Percentiles rank a stretch among this genome's conserved stretches.
Evolutionary conservation across 2,888 invertebrate species (phyloP).

Genomic region (Lomographa bimaculata): DNA sequence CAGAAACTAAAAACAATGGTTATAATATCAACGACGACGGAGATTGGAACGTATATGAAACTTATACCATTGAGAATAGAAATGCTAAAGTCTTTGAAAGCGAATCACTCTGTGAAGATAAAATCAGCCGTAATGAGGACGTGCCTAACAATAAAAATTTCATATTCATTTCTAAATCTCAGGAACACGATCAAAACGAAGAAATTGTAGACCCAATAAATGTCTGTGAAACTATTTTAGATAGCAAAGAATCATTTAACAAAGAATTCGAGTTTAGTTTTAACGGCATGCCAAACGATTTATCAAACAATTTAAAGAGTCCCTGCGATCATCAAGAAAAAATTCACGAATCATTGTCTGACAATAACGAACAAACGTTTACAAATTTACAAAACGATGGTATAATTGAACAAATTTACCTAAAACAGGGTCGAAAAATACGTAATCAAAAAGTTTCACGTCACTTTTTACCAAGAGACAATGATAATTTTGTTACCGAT

Average conservation of each 20-base stretch:
- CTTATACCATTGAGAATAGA: conserved; percentile 18
- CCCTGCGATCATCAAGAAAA: background rate
- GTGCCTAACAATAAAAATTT: conserved; percentile 11
- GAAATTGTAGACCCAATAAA: conserved; percentile 19
- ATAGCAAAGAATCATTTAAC: conserved; percentile 7
- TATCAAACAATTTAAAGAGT: background rate
- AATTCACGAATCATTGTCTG: too few species aligned
- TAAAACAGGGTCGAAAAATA: conserved; percentile 5
- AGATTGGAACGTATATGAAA: conserved; percentile 7
- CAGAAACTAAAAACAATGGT: conserved; percentile 3
- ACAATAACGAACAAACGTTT: too few species aligned
- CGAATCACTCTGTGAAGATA: background rate
- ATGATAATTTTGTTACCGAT: background rate
- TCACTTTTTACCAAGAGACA: conserved; percentile 36
- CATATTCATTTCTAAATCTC: conserved; percentile 22
- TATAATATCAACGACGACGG: background rate
- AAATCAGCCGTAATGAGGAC: too few species aligned
- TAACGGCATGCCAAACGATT: conserved; percentile 8
- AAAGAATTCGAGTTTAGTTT: conserved; percentile 19
- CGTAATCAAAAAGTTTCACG: conserved; percentile 30
- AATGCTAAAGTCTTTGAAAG: background rate
- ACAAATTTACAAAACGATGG: too few species aligned
- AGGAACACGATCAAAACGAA: conserved; percentile 10
- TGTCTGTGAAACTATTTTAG: conserved; percentile 24
- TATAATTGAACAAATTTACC: background rate